Conservation (phyloP, 2,797 vertebrate genomes). For the Myotis pilosus region DNA sequence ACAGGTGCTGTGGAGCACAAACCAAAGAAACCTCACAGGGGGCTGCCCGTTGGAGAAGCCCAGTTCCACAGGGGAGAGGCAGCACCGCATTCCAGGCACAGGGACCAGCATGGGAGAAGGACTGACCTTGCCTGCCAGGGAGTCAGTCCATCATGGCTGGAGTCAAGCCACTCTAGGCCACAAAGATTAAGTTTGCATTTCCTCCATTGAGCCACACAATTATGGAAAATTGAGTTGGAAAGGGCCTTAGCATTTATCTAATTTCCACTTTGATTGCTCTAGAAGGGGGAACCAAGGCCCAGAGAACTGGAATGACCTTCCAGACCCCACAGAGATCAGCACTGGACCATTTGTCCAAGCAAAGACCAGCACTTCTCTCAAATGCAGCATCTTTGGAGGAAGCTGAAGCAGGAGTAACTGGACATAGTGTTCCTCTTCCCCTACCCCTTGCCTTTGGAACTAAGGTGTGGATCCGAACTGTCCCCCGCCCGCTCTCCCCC, state of each 20-base stretch:
- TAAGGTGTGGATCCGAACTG: background rate
- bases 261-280: background rate
- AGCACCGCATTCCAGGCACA: background rate
- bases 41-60: background rate
- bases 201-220: background rate
- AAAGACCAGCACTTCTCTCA: background rate
- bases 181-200: background rate
- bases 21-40: background rate
- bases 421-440: rapidly evolving
- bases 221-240: background rate
- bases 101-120: background rate
- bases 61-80: background rate
- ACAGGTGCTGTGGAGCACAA: background rate
- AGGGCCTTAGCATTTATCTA: background rate
- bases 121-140: background rate
- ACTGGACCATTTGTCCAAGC: background rate
- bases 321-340: background rate
- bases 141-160: background rate
- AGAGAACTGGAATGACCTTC: background rate
- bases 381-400: background rate
- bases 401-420: background rate
- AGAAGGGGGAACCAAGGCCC: background rate
- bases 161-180: background rate
- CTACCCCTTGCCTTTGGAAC: background rate
- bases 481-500: too few species aligned